Evolutionary conservation across 1,140 invertebrate genomes (phyloP).

Genomic region (Brachionus calyciflorus): DNA sequence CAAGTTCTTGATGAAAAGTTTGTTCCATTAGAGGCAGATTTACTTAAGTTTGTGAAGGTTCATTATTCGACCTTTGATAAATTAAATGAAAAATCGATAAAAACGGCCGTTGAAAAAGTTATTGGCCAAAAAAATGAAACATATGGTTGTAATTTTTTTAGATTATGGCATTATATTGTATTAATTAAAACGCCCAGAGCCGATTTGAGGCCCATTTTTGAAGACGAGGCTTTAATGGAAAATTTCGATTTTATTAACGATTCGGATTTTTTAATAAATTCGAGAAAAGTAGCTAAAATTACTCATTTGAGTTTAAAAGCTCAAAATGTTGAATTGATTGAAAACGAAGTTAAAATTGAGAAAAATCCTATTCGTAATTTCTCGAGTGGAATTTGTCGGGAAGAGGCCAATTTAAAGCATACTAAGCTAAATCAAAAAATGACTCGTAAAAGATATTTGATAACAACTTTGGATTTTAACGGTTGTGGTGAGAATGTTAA

Average conservation of each 20-base stretch:
- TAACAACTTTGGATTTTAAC: too few species aligned
- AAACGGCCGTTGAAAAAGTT: not conserved
- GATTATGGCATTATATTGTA: not conserved
- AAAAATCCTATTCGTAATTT: too few species aligned
- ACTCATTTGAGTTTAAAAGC: too few species aligned
- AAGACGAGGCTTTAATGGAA: not conserved
- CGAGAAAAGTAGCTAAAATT: too few species aligned
- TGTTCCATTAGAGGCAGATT: not conserved
- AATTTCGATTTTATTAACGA: not conserved
- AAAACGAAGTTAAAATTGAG: too few species aligned
- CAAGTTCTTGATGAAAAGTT: constrained; percentile 20
- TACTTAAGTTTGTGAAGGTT: not conserved
- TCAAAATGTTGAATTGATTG: too few species aligned
- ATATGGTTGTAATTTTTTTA: constrained; percentile 17
- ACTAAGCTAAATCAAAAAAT: too few species aligned
- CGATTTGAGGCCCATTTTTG: not conserved
- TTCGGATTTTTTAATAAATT: not conserved
- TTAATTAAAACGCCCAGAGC: not conserved
- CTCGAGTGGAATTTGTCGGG: too few species aligned
- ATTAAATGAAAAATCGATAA: not conserved
- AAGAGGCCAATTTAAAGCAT: too few species aligned
- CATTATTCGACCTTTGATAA: not conserved
- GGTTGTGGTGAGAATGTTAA: too few species aligned
- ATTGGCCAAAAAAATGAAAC: not conserved
- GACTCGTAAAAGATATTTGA: too few species aligned